Percentiles rank a stretch among this genome's conserved stretches.
Conservation (phyloP, 2,113 vertebrate genomes). For the Gobio gobio region DNA sequence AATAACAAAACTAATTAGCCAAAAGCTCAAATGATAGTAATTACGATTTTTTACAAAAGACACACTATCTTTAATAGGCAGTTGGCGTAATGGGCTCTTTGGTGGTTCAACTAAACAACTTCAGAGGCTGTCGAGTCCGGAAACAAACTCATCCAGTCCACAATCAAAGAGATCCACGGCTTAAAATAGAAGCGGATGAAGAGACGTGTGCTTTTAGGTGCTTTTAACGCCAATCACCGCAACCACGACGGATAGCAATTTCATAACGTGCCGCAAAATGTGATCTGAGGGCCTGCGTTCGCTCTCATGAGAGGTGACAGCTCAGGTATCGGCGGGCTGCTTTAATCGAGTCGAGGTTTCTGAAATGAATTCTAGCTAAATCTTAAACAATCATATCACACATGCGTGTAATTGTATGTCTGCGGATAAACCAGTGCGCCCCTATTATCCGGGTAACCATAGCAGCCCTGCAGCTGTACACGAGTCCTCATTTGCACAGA, state of each 20-base stretch:
- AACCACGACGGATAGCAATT: neutral
- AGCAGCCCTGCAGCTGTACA: slow-evolving; percentile 45
- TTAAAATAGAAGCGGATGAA: neutral
- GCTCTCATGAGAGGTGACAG: neutral
- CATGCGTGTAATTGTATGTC: slow-evolving; percentile 5
- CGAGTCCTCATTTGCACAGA: slow-evolving; percentile 53
- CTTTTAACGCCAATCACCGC: neutral
- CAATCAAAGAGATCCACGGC: neutral
- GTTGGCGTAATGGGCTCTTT: neutral
- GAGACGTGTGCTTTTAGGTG: neutral
- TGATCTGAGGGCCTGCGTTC: neutral
- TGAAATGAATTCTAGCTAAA: slow-evolving; percentile 8
- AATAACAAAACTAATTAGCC: neutral
- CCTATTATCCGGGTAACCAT: slow-evolving; percentile 45
- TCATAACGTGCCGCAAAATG: neutral
- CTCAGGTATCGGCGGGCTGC: neutral
- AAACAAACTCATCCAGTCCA: neutral
- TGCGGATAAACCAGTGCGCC: neutral
- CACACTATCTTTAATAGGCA: neutral
- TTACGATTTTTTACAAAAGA: neutral
- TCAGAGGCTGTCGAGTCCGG: neutral
- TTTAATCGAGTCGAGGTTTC: slow-evolving; percentile 2
- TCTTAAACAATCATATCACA: slow-evolving; percentile 33
- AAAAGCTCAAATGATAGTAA: slow-evolving; percentile 8
- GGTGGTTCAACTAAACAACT: neutral